Base-by-base conservation (phyloP, 2,888 invertebrate species). In the Pyralis farinalis region DNA sequence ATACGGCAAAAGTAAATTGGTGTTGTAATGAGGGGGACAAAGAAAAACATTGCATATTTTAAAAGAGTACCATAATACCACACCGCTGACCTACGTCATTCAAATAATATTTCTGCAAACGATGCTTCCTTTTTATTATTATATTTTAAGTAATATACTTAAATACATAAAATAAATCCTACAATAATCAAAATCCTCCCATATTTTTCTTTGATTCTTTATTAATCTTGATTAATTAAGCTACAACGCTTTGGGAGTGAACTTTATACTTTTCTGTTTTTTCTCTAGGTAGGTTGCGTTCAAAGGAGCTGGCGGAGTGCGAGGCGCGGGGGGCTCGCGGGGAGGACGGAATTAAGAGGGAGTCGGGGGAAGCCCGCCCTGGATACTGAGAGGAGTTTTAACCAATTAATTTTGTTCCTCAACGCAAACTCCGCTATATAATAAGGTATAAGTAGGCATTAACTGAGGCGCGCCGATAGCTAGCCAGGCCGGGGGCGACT, bases 361-460 rank as follows among this genome's bases (percentile, higher is more conserved):
- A 71, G 83, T 61, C 60, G 69, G 76, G 78, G 74, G 16, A 16
- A 16, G 16, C 16, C 82, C 82, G 80, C 87, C 87, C 81, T 85
- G 88, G 89, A 89, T 88, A 88, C 89, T 80, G 87, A 89, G 90
- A 90, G 90, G 90, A 90, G 90, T 90, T 90, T 90, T 90, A 90
- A 90, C 90, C 90, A 90, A 90, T 90, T 90, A 90, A 90, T 90
- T 90, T 90, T 90, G 90, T 89, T 90, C 90, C 90, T 89, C 89
- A 88, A 88, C 88, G 87, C 88, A 88, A 88, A 88, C 88, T 88
- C 82, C 77, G 88, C 87, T 86, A 87, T 88, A 87, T 86, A 88
- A 87, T 88, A 88, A 87, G 87, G 85, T 88, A 88, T 87, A 87
- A 88, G 88, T 87, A 88, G 88, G 84, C 86, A 85, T 87, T 87